phyloP scores from a whole-genome alignment of 2,888 invertebrate species.

The Philereme vetulata region DNA sequence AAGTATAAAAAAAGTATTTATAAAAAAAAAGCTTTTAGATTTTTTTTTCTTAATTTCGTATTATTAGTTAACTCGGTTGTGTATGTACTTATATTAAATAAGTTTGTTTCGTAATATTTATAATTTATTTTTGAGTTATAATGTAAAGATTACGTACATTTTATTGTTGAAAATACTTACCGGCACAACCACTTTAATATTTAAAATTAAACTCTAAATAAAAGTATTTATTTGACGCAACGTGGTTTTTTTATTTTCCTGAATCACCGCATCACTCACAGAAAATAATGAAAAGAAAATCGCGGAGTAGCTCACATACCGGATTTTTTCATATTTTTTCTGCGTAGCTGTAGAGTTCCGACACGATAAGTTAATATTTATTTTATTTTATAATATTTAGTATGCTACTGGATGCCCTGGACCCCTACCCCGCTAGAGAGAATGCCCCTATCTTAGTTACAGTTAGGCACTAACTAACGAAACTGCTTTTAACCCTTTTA shows the following conservation, averaged over 20 bases:
- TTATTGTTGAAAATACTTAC: conserved; percentile 79
- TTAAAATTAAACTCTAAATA: conserved; percentile 71
- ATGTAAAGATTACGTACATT: conserved; percentile 72
- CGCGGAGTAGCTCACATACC: conserved; percentile 80
- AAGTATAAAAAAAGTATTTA: conserved; percentile 34
- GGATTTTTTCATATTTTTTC: conserved; percentile 59
- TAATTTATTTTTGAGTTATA: conserved; percentile 64
- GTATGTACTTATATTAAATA: conserved; percentile 84
- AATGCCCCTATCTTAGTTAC: conserved; percentile 74
- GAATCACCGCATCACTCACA: conserved; percentile 36
- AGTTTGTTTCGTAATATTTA: conserved; percentile 58
- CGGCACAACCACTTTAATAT: conserved; percentile 73
- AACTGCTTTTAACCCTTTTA: conserved; percentile 62
- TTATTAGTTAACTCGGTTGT: conserved; percentile 78
- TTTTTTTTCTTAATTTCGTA: conserved; percentile 58
- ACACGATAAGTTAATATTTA: conserved; percentile 65
- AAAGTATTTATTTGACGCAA: conserved; percentile 76
- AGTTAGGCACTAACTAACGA: conserved; percentile 70
- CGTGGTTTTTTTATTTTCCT: conserved; percentile 73
- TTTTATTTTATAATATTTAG: conserved; percentile 63
- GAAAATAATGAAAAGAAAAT: conserved; percentile 33
- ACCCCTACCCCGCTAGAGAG: conserved; percentile 73
- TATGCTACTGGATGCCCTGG: conserved; percentile 81
- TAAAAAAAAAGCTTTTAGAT: conserved; percentile 54
- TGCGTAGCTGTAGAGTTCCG: conserved; percentile 70